Percentiles rank a stretch among this genome's conserved stretches.
Conservation (phyloP, 1,140 invertebrate species). For the Odontomachus brunneus region DNA sequence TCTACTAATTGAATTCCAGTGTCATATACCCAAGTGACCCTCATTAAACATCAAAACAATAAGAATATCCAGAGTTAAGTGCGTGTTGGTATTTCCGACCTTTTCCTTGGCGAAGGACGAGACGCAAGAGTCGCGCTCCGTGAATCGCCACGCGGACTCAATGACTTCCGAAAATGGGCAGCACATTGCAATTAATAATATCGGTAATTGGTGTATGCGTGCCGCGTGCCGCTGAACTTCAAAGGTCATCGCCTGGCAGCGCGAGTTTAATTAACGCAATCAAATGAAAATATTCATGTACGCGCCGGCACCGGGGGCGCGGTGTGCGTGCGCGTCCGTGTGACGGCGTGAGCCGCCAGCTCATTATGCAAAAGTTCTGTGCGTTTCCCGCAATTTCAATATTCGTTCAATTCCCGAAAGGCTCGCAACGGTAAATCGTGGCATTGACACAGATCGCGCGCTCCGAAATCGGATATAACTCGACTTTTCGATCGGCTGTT, state of each 20-base stretch:
- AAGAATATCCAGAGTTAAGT: too few relatives aligned
- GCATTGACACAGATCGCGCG: conserved; percentile 74
- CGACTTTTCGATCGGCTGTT: conserved; percentile 46
- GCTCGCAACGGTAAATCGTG: conserved; percentile 68
- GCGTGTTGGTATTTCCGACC: too few relatives aligned
- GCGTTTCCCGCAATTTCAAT: conserved; percentile 75
- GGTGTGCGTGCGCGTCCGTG: conserved; percentile 54
- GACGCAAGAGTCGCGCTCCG: not conserved
- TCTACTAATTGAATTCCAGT: too few relatives aligned
- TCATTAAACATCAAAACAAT: too few relatives aligned
- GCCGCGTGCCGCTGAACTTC: conserved; percentile 76
- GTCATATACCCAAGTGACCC: too few relatives aligned
- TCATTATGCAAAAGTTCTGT: conserved; percentile 82
- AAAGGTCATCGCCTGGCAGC: conserved; percentile 79
- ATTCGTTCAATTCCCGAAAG: conserved; percentile 74
- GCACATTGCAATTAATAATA: conserved; percentile 77
- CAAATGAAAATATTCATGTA: conserved; percentile 82
- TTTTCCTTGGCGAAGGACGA: not conserved
- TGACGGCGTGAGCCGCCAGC: conserved; percentile 61
- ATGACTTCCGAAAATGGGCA: conserved; percentile 63
- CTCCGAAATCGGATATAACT: conserved; percentile 59
- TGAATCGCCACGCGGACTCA: not conserved
- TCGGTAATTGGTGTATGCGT: conserved; percentile 74
- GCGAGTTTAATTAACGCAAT: conserved; percentile 81
- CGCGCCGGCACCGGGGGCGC: conserved; percentile 31